A percentile compares a stretch with the other conserved stretches of the same genome.
phyloP scores from a whole-genome alignment of 2,888 invertebrate genomes.

The Erebia palarica region DNA sequence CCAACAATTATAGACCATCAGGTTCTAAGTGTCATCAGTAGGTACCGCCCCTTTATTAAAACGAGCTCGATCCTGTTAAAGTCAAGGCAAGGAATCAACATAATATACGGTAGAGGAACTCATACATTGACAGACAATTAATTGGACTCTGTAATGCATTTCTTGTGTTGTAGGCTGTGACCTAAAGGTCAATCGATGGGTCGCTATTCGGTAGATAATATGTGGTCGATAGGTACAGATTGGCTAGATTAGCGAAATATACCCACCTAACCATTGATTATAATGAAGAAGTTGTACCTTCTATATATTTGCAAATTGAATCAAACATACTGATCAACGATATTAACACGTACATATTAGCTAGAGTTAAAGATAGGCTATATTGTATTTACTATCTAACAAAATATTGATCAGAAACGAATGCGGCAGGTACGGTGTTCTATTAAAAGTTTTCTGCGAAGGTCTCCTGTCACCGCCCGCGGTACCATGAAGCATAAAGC shows the following conservation, averaged over 20 bases:
- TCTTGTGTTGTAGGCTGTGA: background rate
- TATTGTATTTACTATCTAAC: constrained; percentile 16
- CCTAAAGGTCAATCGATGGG: constrained; percentile 1
- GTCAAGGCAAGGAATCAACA: background rate
- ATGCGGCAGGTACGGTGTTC: constrained; percentile 41
- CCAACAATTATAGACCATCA: no score
- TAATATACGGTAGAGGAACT: background rate
- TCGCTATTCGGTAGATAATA: background rate
- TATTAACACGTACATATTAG: no score
- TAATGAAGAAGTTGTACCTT: no score
- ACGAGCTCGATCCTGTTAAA: background rate
- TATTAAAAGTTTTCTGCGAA: constrained; percentile 54
- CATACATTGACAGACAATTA: background rate
- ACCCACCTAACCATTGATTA: background rate
- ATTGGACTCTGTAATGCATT: background rate
- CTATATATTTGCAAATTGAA: no score
- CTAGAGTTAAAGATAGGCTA: background rate
- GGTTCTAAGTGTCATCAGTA: background rate
- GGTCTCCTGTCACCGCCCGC: constrained; percentile 43
- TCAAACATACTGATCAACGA: no score
- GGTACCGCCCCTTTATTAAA: background rate
- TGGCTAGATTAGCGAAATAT: background rate
- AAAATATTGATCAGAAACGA: constrained; percentile 54
- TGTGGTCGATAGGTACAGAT: background rate
- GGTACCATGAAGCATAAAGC: constrained; percentile 12